These are phyloP conservation scores for Macropus fuliginosus DNA, from an alignment of 2,797 vertebrate genomes.

Conservation along the genomic window DNA sequence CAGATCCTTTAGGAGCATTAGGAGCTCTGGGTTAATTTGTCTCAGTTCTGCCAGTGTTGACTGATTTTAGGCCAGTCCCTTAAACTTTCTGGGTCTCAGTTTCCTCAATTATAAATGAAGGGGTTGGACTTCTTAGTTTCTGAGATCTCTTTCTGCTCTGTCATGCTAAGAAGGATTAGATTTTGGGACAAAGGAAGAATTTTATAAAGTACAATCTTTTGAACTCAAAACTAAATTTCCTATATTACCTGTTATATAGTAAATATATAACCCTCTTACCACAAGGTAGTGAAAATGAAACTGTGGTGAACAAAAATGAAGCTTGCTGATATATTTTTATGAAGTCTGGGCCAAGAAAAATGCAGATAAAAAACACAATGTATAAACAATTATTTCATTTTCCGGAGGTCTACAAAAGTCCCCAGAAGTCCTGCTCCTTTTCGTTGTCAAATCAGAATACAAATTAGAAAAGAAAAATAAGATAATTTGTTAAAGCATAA, in stretches of 20 bases:
- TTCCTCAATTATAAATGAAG: background rate
- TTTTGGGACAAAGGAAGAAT: background rate
- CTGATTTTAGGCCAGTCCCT: background rate
- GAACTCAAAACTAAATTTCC: background rate
- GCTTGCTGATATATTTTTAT: slow-evolving; percentile 40
- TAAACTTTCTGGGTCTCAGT: background rate
- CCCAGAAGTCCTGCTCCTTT: background rate
- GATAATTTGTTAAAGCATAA: slow-evolving; percentile 25
- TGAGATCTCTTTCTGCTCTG: background rate
- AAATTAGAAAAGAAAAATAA: slow-evolving; percentile 19
- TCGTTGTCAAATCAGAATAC: slow-evolving; percentile 44
- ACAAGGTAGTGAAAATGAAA: slow-evolving; percentile 44
- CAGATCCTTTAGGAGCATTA: background rate
- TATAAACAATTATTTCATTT: slow-evolving; percentile 12
- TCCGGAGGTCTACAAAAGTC: background rate
- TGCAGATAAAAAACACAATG: background rate
- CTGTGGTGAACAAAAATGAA: slow-evolving; percentile 55
- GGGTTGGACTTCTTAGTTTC: background rate
- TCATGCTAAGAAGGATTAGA: background rate
- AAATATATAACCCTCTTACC: background rate
- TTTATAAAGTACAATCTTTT: background rate
- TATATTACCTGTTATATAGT: background rate
- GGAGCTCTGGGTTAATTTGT: background rate
- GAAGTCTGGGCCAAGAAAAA: slow-evolving; percentile 13
- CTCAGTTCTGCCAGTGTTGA: background rate